Percentiles rank a stretch among this genome's conserved stretches.
Conservation (phyloP, 2,113 vertebrate species). For the Benitochromis conjunctus region DNA sequence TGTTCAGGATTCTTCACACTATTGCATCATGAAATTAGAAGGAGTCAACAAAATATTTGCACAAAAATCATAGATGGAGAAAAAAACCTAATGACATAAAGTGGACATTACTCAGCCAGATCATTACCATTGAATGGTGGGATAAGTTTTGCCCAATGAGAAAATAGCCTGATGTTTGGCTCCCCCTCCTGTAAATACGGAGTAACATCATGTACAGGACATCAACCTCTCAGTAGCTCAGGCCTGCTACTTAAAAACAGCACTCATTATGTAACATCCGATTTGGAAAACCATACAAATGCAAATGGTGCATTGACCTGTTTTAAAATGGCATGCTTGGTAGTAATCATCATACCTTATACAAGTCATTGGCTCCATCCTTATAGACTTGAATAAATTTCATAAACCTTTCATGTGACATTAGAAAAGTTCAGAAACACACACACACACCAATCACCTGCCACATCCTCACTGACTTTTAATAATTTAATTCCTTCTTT, state of each 20-base stretch:
- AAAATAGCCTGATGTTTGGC: slow-evolving; percentile 27
- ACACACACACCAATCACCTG: not conserved
- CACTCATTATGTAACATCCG: not conserved
- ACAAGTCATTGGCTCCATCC: not conserved
- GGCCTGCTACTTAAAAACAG: not conserved
- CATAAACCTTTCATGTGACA: too few relatives aligned
- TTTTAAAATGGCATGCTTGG: not conserved
- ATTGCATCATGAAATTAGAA: not conserved
- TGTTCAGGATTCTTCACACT: not conserved
- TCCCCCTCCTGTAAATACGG: slow-evolving; percentile 23
- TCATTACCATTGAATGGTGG: not conserved
- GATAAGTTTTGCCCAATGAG: not conserved
- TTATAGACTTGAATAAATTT: too few relatives aligned
- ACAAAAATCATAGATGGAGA: not conserved
- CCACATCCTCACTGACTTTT: not conserved
- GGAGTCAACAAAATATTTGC: not conserved
- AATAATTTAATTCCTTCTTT: not conserved
- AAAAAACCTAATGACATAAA: not conserved
- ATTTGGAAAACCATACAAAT: not conserved
- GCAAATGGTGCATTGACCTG: not conserved
- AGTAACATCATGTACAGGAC: not conserved
- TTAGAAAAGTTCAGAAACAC: not conserved
- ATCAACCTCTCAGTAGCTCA: not conserved
- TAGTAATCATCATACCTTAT: not conserved
- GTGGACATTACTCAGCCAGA: not conserved